A percentile compares a stretch with the other conserved stretches of the same genome.
These are phyloP conservation scores for Stegophylla sp. DNA, from an alignment of 2,888 invertebrate species.

Conservation along the genomic window DNA sequence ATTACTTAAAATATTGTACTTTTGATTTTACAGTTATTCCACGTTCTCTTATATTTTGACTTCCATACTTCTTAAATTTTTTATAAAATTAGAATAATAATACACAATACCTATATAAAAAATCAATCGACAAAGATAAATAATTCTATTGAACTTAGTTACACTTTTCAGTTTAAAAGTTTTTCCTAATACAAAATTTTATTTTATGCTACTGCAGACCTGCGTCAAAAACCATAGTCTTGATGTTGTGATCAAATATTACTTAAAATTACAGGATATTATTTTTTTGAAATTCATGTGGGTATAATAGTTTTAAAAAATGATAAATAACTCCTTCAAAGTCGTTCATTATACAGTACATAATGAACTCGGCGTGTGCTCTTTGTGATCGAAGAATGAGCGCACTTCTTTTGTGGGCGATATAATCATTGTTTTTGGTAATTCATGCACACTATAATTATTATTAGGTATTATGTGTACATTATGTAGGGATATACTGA, in stretches of 20 bases:
- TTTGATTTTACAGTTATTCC: background rate
- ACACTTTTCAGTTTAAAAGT: background rate
- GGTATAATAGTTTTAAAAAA: conserved; percentile 10
- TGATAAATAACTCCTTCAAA: conserved; percentile 2
- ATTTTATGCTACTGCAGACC: background rate
- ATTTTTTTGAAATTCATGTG: conserved; percentile 13
- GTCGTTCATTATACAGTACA: conserved; percentile 27
- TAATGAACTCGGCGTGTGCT: conserved; percentile 36
- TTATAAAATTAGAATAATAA: no score
- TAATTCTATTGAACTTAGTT: background rate
- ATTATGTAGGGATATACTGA: background rate
- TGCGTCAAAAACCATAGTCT: background rate
- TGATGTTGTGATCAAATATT: background rate
- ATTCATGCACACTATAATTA: conserved; percentile 24
- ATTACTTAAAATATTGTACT: background rate
- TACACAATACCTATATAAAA: no score
- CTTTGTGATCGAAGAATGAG: conserved; percentile 42
- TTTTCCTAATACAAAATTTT: background rate
- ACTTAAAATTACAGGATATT: background rate
- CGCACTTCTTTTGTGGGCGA: conserved; percentile 15
- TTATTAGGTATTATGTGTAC: background rate
- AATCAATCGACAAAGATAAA: background rate
- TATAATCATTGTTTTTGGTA: conserved; percentile 46
- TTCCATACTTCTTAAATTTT: background rate
- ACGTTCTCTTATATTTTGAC: background rate